These are phyloP conservation scores for Tenthredo distinguenda DNA, from an alignment of 2,888 invertebrate genomes.

Conservation along the genomic window DNA sequence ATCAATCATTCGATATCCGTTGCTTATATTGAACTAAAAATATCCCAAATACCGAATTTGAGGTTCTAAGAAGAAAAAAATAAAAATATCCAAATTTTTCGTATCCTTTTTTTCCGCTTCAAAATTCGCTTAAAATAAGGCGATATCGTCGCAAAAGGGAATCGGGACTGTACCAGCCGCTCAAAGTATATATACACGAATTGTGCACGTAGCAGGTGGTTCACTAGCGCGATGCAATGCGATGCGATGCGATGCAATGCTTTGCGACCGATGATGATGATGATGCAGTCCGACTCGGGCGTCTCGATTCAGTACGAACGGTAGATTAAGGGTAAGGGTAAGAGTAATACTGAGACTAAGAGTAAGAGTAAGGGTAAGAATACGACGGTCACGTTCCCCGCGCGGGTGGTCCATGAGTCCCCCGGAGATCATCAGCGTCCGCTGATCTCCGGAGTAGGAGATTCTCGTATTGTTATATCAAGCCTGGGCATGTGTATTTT, in stretches of 20 bases:
- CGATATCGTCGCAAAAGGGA: not conserved
- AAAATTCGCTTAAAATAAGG: not conserved
- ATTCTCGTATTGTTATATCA: not conserved
- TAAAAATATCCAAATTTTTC: too few species aligned
- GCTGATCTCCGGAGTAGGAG: slow-evolving; percentile 52
- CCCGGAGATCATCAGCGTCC: slow-evolving; percentile 29
- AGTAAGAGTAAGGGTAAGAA: not conserved
- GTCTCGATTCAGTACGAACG: not conserved
- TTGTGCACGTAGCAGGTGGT: slow-evolving; percentile 26
- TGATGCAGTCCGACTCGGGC: not conserved
- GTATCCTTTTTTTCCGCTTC: too few species aligned
- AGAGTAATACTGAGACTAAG: not conserved
- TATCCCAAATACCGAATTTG: too few species aligned
- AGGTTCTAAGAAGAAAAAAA: too few species aligned
- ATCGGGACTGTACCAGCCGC: slow-evolving; percentile 10
- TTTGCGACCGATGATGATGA: slow-evolving; percentile 7
- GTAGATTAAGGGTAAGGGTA: not conserved
- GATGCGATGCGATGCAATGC: not conserved
- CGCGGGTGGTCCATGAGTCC: slow-evolving; percentile 43
- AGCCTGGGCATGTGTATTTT: not conserved
- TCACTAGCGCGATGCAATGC: not conserved
- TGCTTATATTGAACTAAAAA: too few species aligned
- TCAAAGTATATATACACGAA: not conserved
- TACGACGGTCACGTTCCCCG: slow-evolving; percentile 41
- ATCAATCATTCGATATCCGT: too few species aligned